A percentile compares a stretch with the other conserved stretches of the same genome.
phyloP scores from a whole-genome alignment of 2,888 invertebrate genomes.

The Xylophagus ater region DNA sequence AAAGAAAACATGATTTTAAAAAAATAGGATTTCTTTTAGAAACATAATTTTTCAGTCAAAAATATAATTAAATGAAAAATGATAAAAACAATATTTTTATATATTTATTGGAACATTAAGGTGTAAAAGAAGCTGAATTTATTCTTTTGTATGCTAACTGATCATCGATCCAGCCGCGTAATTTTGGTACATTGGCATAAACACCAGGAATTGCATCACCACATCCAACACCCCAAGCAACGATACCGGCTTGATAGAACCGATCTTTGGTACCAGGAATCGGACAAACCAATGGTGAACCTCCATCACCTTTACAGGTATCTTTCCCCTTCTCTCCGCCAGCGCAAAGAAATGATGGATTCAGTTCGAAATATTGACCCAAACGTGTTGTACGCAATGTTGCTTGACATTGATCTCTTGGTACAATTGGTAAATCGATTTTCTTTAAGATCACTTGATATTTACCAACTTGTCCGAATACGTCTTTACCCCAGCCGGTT shows the following conservation, averaged over 20 bases:
- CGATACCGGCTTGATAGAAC: constrained; percentile 42
- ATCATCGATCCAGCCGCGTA: constrained; percentile 55
- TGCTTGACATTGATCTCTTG: constrained; percentile 38
- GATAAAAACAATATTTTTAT: not conserved
- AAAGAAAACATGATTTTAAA: too few species aligned
- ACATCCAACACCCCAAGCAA: constrained; percentile 67
- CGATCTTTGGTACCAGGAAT: constrained; percentile 34
- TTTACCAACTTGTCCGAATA: constrained; percentile 37
- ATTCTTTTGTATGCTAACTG: constrained; percentile 21
- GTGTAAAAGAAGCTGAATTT: not conserved
- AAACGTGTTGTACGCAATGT: constrained; percentile 49
- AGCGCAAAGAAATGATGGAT: constrained; percentile 58
- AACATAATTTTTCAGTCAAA: too few species aligned
- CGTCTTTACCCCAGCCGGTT: constrained; percentile 27
- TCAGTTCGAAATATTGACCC: constrained; percentile 50
- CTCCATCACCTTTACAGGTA: constrained; percentile 61
- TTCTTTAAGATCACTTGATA: constrained; percentile 52
- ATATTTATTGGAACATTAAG: not conserved
- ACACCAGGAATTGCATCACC: constrained; percentile 54
- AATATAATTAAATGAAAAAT: not conserved
- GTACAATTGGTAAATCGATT: constrained; percentile 58
- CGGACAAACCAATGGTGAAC: constrained; percentile 60
- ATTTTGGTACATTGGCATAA: constrained; percentile 51
- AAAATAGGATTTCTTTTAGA: too few species aligned
- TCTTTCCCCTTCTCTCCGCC: constrained; percentile 58